phyloP scores from a whole-genome alignment of 1,140 invertebrate species.

The Drosophila ercepeae region DNA sequence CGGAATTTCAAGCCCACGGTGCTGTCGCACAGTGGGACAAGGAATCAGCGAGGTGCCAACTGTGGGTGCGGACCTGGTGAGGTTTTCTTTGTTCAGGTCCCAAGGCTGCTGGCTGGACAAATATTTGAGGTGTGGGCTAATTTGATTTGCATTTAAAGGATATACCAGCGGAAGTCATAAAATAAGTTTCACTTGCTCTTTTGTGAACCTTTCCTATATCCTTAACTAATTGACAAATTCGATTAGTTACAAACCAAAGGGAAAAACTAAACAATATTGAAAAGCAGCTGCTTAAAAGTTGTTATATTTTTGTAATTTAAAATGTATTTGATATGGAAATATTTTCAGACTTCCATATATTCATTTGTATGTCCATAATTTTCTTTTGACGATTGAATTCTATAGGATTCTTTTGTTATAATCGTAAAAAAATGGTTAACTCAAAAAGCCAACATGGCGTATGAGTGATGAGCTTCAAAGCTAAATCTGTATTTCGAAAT shows the following conservation, averaged over 20 bases:
- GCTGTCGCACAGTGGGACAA: constrained; percentile 51
- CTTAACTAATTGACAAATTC: neutral
- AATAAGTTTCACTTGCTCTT: neutral
- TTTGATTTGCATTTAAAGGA: constrained; percentile 19
- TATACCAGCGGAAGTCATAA: constrained; percentile 19
- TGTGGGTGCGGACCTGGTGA: constrained; percentile 27
- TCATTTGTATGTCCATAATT: too few relatives aligned
- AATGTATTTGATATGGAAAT: too few relatives aligned
- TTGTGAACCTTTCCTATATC: neutral
- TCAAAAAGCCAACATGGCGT: neutral
- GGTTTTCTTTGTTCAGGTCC: constrained; percentile 9
- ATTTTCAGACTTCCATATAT: too few relatives aligned
- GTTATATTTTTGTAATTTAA: too few relatives aligned
- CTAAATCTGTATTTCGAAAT: too few relatives aligned
- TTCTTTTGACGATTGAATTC: too few relatives aligned
- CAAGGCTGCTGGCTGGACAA: constrained; percentile 25
- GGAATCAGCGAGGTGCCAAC: constrained; percentile 24
- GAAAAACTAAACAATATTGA: neutral
- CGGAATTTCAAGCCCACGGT: constrained; percentile 24
- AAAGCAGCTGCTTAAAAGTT: neutral
- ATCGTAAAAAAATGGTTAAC: too few relatives aligned
- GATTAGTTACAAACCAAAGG: neutral
- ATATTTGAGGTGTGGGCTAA: constrained; percentile 13
- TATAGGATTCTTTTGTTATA: too few relatives aligned
- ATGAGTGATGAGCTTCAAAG: neutral